phyloP scores from a whole-genome alignment of 2,888 invertebrate genomes.

The Danaus chrysippus region DNA sequence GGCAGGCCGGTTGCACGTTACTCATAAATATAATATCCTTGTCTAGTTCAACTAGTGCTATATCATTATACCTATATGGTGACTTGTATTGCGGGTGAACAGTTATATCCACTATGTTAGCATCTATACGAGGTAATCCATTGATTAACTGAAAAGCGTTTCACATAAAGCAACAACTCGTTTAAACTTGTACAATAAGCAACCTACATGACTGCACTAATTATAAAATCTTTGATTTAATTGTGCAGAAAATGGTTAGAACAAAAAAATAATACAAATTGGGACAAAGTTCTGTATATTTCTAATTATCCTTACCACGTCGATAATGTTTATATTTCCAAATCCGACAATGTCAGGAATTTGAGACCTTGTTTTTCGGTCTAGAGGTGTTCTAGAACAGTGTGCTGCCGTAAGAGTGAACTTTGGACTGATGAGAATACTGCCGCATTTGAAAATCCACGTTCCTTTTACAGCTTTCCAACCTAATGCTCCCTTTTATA shows the following conservation, averaged over 20 bases:
- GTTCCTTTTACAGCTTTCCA: conserved; percentile 37
- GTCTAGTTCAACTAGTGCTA: conserved; percentile 38
- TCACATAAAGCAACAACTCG: too few relatives aligned
- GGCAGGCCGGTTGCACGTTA: conserved; percentile 38
- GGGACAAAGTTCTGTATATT: too few relatives aligned
- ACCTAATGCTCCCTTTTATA: conserved; percentile 43
- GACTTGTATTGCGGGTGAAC: conserved; percentile 36
- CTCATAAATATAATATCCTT: conserved; percentile 26
- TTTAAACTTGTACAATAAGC: too few relatives aligned
- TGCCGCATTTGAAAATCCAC: conserved; percentile 75
- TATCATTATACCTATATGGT: conserved; percentile 40
- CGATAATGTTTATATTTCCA: conserved; percentile 37
- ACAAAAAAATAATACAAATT: too few relatives aligned
- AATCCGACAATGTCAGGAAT: conserved; percentile 44
- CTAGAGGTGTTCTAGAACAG: conserved; percentile 52
- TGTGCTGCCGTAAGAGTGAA: conserved; percentile 84
- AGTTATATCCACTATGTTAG: conserved; percentile 34
- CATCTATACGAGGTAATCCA: conserved; percentile 27
- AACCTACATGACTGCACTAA: too few relatives aligned
- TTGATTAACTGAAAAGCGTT: neutral
- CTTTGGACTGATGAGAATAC: conserved; percentile 78
- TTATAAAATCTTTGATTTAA: too few relatives aligned
- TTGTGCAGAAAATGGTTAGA: too few relatives aligned
- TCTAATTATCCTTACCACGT: conserved; percentile 10
- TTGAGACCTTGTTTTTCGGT: conserved; percentile 33